Evolutionary conservation across 23 tunicate species (phyloP).

Genomic region (Phallusia fumigata): DNA sequence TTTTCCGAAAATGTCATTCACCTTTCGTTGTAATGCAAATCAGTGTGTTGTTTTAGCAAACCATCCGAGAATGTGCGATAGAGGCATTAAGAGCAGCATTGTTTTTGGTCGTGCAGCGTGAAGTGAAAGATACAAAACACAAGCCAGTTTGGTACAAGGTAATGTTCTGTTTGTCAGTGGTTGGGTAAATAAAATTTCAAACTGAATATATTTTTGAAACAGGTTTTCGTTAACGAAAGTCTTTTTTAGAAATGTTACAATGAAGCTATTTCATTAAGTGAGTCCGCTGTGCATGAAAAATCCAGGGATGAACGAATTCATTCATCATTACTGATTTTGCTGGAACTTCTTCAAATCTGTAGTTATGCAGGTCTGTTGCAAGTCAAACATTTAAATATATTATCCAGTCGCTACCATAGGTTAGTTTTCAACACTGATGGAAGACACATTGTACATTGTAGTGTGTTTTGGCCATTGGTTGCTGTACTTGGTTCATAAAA

Average conservation of each 20-base stretch:
- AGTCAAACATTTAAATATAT: too few species aligned
- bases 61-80: conserved; percentile 68
- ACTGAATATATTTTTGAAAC: neutral
- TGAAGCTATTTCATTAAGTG: conserved; percentile 55
- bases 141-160: conserved; percentile 87
- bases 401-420: neutral
- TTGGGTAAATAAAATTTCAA: neutral
- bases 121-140: conserved; percentile 70
- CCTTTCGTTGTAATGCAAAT: too few species aligned
- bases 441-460: neutral
- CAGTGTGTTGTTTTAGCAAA: conserved; percentile 41
- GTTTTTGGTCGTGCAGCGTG: conserved; percentile 71
- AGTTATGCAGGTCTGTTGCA: conserved; percentile 28
- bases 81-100: conserved; percentile 77
- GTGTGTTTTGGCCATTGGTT: neutral
- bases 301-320: conserved; percentile 75
- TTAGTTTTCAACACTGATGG: neutral
- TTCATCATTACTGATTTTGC: conserved; percentile 58
- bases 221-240: neutral
- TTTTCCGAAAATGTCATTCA: too few species aligned
- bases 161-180: neutral
- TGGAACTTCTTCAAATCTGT: conserved; percentile 65
- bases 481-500: too few species aligned
- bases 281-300: conserved; percentile 31
- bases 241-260: conserved; percentile 45